A percentile compares a stretch with the other conserved stretches of the same genome.
Evolutionary conservation across 1,140 invertebrate species (phyloP).

Genomic region (Drosophila yakuba): DNA sequence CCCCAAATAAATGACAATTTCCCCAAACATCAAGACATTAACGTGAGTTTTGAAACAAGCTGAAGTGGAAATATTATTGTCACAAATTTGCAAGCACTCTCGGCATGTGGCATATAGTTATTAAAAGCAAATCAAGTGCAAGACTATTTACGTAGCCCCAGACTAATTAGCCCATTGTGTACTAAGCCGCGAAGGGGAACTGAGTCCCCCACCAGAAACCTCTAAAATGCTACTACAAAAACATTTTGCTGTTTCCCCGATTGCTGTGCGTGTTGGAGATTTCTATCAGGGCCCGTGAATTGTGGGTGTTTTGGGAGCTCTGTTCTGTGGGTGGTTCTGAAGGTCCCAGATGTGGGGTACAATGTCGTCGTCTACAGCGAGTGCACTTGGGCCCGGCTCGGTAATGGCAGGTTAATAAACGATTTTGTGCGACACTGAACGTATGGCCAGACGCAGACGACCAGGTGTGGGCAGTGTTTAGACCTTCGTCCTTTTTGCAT

Average conservation of each 20-base stretch:
- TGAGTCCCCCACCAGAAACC: background rate
- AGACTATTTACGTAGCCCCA: slow-evolving; percentile 51
- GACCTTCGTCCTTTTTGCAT: slow-evolving; percentile 28
- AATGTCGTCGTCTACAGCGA: slow-evolving; percentile 45
- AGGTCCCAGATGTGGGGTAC: slow-evolving; percentile 40
- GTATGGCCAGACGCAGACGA: slow-evolving; percentile 41
- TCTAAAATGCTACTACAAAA: slow-evolving; percentile 15
- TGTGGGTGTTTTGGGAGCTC: slow-evolving; percentile 33
- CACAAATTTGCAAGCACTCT: slow-evolving; percentile 59
- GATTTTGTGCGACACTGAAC: slow-evolving; percentile 65
- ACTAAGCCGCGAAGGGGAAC: background rate
- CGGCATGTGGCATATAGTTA: slow-evolving; percentile 50
- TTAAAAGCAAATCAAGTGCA: slow-evolving; percentile 75
- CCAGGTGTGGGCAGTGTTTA: slow-evolving; percentile 6
- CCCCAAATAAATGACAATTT: slow-evolving; percentile 76
- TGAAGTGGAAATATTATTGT: slow-evolving; percentile 27
- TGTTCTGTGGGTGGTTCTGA: slow-evolving; percentile 1
- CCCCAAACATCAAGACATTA: slow-evolving; percentile 62
- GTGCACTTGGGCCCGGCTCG: slow-evolving; percentile 51
- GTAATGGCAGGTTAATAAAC: slow-evolving; percentile 80
- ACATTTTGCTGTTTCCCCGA: slow-evolving; percentile 30
- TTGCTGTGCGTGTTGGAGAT: slow-evolving; percentile 73
- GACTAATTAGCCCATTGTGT: slow-evolving; percentile 62
- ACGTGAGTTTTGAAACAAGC: slow-evolving; percentile 32
- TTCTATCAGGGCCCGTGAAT: slow-evolving; percentile 65